These are phyloP conservation scores for Leptinotarsa undecemlineata DNA, from an alignment of 1,140 invertebrate species.

Conservation along the genomic window DNA sequence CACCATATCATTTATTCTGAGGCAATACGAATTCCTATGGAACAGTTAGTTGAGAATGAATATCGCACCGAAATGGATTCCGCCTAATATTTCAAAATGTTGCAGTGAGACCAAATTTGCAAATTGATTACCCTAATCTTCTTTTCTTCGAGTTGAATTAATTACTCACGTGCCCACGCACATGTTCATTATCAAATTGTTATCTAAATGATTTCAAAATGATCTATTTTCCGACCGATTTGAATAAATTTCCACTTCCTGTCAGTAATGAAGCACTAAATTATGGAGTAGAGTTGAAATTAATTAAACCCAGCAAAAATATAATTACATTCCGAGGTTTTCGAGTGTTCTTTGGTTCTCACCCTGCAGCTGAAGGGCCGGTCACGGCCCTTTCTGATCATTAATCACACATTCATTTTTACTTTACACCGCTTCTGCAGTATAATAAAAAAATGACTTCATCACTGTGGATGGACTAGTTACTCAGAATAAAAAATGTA, in stretches of 20 bases:
- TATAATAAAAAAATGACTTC: background rate
- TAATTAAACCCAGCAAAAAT: background rate
- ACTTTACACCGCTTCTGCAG: background rate
- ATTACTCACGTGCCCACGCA: no score
- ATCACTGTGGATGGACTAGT: constrained; percentile 4
- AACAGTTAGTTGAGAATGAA: no score
- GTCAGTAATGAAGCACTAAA: constrained; percentile 1
- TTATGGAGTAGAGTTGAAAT: background rate
- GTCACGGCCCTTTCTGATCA: constrained; percentile 2
- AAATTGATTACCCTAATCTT: no score
- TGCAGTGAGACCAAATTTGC: no score
- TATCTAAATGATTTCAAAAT: background rate
- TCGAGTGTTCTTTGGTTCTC: constrained; percentile 1
- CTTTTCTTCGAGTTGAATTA: no score
- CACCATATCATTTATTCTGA: no score
- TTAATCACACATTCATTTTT: constrained; percentile 6
- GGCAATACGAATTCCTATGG: no score
- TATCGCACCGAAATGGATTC: no score
- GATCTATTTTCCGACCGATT: background rate
- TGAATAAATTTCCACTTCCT: background rate
- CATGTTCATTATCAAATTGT: background rate
- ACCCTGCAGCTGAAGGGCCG: constrained; percentile 1
- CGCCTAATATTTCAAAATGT: no score
- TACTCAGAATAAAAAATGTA: background rate
- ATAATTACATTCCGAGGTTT: constrained; percentile 3